Conservation (phyloP, 2,797 vertebrate genomes). For the Cygnus olor region DNA sequence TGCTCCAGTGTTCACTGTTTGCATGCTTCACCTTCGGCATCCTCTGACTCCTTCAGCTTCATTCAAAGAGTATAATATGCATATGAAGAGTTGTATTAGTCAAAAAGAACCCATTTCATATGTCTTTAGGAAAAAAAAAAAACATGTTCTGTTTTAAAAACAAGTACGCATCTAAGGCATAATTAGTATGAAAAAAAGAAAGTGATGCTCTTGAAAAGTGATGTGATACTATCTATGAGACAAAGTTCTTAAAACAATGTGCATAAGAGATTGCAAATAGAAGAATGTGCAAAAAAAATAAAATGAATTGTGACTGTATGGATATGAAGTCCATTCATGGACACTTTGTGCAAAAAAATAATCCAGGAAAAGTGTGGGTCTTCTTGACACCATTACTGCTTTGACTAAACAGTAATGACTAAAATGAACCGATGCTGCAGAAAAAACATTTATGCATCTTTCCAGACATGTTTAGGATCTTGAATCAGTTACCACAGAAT, state of each 20-base stretch:
- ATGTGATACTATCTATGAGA: background rate
- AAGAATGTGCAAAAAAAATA: background rate
- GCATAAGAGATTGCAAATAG: background rate
- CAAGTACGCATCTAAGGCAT: background rate
- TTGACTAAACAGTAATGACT: background rate
- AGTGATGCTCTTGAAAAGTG: background rate
- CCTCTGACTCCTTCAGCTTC: background rate
- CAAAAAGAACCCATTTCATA: background rate
- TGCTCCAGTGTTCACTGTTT: background rate
- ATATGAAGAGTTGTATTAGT: background rate
- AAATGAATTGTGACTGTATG: background rate
- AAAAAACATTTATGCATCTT: background rate
- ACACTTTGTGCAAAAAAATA: background rate
- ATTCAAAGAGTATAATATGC: conserved; percentile 25
- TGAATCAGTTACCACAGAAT: background rate
- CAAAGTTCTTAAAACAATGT: background rate
- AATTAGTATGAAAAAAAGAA: background rate
- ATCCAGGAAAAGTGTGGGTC: background rate
- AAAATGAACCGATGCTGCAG: background rate
- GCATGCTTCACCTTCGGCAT: conserved; percentile 24
- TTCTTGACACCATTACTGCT: background rate
- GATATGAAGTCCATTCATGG: background rate
- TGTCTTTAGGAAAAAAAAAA: conserved; percentile 38
- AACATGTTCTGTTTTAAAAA: background rate
- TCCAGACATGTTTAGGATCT: background rate